Evolutionary conservation across 2,113 vertebrate genomes (phyloP), one percentile per base, ranked within the genome.

Genomic region (Engystomops pustulosus): DNA sequence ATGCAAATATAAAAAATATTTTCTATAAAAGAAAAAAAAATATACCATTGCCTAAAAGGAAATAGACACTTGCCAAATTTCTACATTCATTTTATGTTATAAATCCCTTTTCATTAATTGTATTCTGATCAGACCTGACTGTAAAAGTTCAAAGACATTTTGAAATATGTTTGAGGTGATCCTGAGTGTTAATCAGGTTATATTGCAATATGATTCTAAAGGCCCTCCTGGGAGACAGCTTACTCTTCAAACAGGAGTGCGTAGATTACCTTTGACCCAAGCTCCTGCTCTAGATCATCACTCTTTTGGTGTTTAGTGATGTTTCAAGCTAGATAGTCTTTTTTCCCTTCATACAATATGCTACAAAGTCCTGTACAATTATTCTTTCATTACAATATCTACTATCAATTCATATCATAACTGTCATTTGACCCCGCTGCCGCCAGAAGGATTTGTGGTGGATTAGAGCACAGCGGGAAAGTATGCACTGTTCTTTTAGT

Each of bases 81-180:
- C 18, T 51, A 58, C 32, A 23, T 47, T 67, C 17, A 36, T 60
- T 69, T 41, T 65, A 27, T 71, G 36, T 18, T 27, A 68, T 32
- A 38, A 51, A 55, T 30, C 45, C n/a, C 6, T 75, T 75, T 70
- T 41, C 41, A 49, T 34, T 79, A 85, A 85, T 79, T 79, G 3
- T 82, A 87, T 90, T 90, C 91, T 80, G 88, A 89, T 91, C 87
- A 72, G 88, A 89, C 88, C 89, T 85, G 47, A 79, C 32, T 76
- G 80, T 81, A 80, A 80, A 83, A 92, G 91, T 93, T 94, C 91
- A 94, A 92, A 94, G 91, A 86, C 85, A 15, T 87, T 89, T 88
- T 87, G 87, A 86, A 89, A 89, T 87, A 88, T 86, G 79, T 93
- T 91, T 90, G 85, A 91, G 88, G 92, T 92, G 87, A 91, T 81